Evolutionary conservation across 2,113 vertebrate species (phyloP).

Genomic region (Otis tarda): DNA sequence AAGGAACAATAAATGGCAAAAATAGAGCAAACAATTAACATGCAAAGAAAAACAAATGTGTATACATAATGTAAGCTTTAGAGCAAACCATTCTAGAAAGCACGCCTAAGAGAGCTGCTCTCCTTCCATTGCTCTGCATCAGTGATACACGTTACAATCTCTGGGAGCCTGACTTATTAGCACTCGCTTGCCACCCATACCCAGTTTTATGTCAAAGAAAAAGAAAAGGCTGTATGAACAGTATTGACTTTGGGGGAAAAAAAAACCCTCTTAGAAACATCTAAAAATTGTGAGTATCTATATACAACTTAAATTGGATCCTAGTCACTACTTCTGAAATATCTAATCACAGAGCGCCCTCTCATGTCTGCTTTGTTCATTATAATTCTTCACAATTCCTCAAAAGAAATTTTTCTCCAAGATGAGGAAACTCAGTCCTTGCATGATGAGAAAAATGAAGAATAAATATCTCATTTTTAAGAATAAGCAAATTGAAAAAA

Average conservation of each 20-base stretch:
- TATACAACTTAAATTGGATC: not conserved
- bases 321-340: not conserved
- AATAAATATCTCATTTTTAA: not conserved
- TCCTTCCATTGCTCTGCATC: not conserved
- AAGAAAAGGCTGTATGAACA: not conserved
- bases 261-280: not conserved
- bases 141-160: not conserved
- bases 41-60: not conserved
- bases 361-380: not conserved
- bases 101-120: not conserved
- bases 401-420: not conserved
- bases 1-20: not conserved
- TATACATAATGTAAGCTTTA: fast-evolving
- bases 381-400: not conserved
- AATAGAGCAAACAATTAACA: not conserved
- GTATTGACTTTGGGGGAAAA: not conserved
- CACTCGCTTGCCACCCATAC: not conserved
- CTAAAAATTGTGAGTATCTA: not conserved
- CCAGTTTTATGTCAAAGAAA: not conserved
- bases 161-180: not conserved
- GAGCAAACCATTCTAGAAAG: not conserved
- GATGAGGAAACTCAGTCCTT: not conserved
- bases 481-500: not conserved
- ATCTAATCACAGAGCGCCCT: conserved; percentile 36
- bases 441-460: not conserved